Percentiles rank a stretch among this genome's conserved stretches.
Conservation (phyloP, 2,797 vertebrate genomes). For the Syngnathus rostellatus region DNA sequence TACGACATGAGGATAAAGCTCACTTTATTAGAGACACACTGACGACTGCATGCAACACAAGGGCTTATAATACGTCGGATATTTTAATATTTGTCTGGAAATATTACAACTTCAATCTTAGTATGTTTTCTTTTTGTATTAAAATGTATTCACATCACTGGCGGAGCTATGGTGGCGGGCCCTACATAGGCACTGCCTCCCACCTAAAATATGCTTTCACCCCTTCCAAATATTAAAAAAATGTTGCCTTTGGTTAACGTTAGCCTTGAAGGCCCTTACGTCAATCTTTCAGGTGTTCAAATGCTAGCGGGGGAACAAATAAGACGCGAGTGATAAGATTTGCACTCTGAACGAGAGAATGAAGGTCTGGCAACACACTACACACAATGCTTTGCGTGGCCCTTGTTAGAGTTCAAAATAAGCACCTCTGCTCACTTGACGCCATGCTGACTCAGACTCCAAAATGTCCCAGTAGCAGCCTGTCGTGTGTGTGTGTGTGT, state of each 20-base stretch:
- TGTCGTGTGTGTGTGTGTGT: neutral
- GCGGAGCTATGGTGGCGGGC: no score
- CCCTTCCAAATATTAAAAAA: neutral
- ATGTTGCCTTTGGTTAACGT: neutral
- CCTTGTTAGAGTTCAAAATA: no score
- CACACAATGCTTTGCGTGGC: conserved; percentile 28
- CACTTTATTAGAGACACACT: neutral
- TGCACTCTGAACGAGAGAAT: conserved; percentile 39
- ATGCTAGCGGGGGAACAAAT: conserved; percentile 22
- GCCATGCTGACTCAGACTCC: conserved; percentile 58
- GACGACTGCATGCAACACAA: neutral
- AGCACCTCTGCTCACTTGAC: conserved; percentile 43
- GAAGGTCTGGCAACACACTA: conserved; percentile 35
- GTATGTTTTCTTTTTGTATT: no score
- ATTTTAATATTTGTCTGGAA: no score
- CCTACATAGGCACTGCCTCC: no score
- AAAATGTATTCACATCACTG: no score
- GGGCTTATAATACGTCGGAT: neutral
- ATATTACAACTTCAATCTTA: no score
- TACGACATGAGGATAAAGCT: neutral
- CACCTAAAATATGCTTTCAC: no score
- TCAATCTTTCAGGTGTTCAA: conserved; percentile 38
- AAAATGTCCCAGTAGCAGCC: neutral
- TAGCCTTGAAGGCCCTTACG: conserved; percentile 30
- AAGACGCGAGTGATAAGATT: conserved; percentile 55